These are phyloP conservation scores for Cepaea hortensis DNA, from an alignment of 2,888 invertebrate genomes.

Conservation along the genomic window DNA sequence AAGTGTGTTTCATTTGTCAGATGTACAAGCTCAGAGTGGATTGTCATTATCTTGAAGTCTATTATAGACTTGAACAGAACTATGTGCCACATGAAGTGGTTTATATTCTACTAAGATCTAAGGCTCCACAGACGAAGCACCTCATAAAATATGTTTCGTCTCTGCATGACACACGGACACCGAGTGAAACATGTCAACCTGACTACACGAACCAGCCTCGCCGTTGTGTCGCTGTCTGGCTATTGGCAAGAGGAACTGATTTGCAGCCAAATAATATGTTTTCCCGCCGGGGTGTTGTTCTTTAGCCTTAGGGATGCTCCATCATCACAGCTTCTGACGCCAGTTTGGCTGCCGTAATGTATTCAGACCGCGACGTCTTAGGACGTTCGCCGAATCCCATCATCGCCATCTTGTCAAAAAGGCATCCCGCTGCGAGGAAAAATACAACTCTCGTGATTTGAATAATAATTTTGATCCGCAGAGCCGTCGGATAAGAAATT, in stretches of 20 bases:
- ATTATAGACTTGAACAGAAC: no score
- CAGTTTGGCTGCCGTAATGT: conserved; percentile 24
- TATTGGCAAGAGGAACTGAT: conserved; percentile 43
- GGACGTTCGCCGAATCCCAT: conserved; percentile 27
- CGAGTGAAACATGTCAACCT: conserved; percentile 46
- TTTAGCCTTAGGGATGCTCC: conserved; percentile 43
- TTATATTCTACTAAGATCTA: no score
- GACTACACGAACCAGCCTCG: conserved; percentile 49
- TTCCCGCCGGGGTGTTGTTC: conserved; percentile 50
- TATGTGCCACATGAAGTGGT: no score
- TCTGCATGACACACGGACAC: neutral
- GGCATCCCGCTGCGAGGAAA: conserved; percentile 23
- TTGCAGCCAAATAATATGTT: conserved; percentile 54
- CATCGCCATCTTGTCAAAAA: conserved; percentile 36
- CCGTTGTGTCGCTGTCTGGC: conserved; percentile 49
- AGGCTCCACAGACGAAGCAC: no score
- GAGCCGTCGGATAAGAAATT: neutral
- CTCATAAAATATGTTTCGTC: conserved; percentile 18
- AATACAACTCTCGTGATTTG: conserved; percentile 9
- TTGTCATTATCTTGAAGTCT: no score
- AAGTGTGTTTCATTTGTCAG: no score
- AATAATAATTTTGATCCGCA: conserved; percentile 37
- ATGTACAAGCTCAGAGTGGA: no score
- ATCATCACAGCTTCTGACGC: conserved; percentile 25
- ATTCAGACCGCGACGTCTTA: neutral